Conservation (phyloP, 2,797 vertebrate genomes). For the Brotula barbata region DNA sequence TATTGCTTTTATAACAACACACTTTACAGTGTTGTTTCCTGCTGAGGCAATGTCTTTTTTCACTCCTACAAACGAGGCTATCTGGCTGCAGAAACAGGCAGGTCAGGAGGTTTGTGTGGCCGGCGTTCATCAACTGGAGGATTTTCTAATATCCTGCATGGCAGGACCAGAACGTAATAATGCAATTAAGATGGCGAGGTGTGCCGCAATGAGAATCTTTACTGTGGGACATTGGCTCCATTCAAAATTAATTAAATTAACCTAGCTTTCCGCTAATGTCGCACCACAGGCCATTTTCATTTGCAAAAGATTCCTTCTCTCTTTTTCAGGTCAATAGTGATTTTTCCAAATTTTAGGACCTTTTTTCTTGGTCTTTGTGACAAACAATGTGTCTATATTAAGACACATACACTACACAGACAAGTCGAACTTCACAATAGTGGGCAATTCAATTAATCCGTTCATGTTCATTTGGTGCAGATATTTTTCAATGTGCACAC, state of each 20-base stretch:
- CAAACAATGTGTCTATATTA: slow-evolving; percentile 37
- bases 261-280: slow-evolving; percentile 71
- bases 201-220: slow-evolving; percentile 70
- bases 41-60: slow-evolving; percentile 38
- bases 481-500: no score
- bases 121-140: slow-evolving; percentile 57
- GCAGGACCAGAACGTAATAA: slow-evolving; percentile 64
- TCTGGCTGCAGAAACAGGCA: slow-evolving; percentile 28
- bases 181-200: slow-evolving; percentile 73
- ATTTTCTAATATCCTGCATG: slow-evolving; percentile 72
- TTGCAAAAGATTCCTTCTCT: slow-evolving; percentile 57
- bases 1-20: slow-evolving; percentile 33
- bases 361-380: slow-evolving; percentile 27
- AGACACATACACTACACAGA: no score
- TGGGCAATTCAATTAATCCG: no score
- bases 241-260: slow-evolving; percentile 80
- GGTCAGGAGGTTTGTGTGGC: slow-evolving; percentile 58
- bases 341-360: slow-evolving; percentile 49
- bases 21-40: slow-evolving; percentile 30
- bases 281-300: slow-evolving; percentile 66
- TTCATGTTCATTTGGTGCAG: no score
- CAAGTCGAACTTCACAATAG: no score
- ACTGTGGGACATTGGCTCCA: slow-evolving; percentile 76
- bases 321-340: slow-evolving; percentile 45
- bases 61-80: slow-evolving; percentile 15